These are phyloP conservation scores for Ceratosolen fusciceps DNA, from an alignment of 1,140 invertebrate genomes.

Conservation along the genomic window DNA sequence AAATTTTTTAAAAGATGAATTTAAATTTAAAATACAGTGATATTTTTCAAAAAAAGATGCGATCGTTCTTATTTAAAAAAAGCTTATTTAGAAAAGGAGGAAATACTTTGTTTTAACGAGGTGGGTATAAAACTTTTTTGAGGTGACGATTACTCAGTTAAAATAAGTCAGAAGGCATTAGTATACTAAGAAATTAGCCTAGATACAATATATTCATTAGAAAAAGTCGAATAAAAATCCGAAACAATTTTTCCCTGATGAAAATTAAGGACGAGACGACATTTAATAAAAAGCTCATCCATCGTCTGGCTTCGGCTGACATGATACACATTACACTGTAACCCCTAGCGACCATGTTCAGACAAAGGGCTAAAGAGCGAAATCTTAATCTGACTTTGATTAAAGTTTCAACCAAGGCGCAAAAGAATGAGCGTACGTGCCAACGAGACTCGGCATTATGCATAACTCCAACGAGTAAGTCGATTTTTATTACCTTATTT, in stretches of 20 bases:
- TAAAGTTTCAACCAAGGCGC: conserved; percentile 58
- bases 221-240: not conserved
- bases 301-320: conserved; percentile 36
- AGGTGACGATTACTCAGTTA: too few species aligned
- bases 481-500: conserved; percentile 59
- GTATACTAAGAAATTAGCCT: too few species aligned
- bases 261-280: not conserved
- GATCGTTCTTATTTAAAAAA: too few species aligned
- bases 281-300: conserved; percentile 37
- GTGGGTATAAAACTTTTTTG: too few species aligned
- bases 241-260: not conserved
- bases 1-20: too few species aligned
- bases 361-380: conserved; percentile 15
- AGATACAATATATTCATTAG: too few species aligned
- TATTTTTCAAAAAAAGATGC: too few species aligned
- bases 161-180: too few species aligned
- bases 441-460: conserved; percentile 15
- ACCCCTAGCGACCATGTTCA: conserved; percentile 8
- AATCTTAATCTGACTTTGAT: conserved; percentile 61
- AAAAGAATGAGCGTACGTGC: conserved; percentile 47
- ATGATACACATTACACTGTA: conserved; percentile 19
- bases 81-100: too few species aligned
- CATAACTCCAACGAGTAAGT: conserved; percentile 49
- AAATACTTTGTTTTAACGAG: too few species aligned
- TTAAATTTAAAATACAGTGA: too few species aligned